Evolutionary conservation across 2,888 invertebrate genomes (phyloP).

Genomic region (Tolmerus cingulatus): DNA sequence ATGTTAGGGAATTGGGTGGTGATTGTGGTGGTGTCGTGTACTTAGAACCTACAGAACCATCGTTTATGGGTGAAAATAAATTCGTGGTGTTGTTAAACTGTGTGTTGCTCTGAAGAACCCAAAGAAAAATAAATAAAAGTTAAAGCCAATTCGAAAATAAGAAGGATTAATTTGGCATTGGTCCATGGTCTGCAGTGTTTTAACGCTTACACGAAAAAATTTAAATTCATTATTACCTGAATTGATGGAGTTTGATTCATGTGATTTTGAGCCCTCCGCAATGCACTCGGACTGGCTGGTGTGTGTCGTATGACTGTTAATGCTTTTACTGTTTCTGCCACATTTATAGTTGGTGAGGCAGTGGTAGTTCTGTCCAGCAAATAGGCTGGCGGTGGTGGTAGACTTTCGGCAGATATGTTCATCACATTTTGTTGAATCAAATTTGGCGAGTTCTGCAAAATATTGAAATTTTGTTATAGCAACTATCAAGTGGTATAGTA

Average conservation of each 20-base stretch:
- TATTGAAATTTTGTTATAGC: background rate
- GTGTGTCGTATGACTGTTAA: conserved; percentile 85
- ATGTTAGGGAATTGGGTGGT: conserved; percentile 54
- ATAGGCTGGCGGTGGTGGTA: conserved; percentile 63
- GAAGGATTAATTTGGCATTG: background rate
- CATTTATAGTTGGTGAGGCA: conserved; percentile 66
- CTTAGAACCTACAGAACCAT: conserved; percentile 18
- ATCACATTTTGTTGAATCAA: conserved; percentile 55
- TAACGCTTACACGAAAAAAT: conserved; percentile 1
- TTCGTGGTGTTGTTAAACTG: conserved; percentile 23
- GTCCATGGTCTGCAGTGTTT: conserved; percentile 57
- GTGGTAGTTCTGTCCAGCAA: conserved; percentile 56
- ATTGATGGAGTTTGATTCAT: conserved; percentile 49
- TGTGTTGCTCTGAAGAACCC: conserved; percentile 17
- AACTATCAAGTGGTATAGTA: background rate
- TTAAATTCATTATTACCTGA: conserved; percentile 1
- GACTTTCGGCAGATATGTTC: conserved; percentile 59
- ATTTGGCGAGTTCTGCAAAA: conserved; percentile 46
- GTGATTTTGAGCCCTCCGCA: conserved; percentile 66
- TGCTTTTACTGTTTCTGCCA: conserved; percentile 87
- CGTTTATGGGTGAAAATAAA: conserved; percentile 29
- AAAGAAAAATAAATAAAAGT: background rate
- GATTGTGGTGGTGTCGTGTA: conserved; percentile 33
- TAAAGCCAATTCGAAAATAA: background rate
- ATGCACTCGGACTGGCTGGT: conserved; percentile 82